A percentile compares a stretch with the other conserved stretches of the same genome.
Conservation (phyloP, 2,113 vertebrate genomes). For the Oxyruncus cristatus region DNA sequence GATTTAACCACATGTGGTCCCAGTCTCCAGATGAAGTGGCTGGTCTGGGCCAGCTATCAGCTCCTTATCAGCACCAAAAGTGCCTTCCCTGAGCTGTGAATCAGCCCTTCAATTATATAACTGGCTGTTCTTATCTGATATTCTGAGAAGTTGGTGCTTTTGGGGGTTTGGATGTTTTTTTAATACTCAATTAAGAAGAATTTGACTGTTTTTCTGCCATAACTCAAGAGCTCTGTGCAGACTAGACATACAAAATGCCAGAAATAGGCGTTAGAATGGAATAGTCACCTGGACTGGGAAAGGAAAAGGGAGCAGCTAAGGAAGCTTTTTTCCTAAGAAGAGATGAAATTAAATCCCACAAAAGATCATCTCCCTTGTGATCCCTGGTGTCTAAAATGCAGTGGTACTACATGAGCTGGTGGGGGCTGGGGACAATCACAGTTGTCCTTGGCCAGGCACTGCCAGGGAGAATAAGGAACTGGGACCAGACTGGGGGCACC, state of each 20-base stretch:
- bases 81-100: neutral
- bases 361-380: neutral
- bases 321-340: neutral
- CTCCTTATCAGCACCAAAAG: neutral
- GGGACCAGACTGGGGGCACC: too few species aligned
- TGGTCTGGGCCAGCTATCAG: neutral
- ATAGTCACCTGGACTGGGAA: neutral
- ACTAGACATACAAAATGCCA: neutral
- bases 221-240: neutral
- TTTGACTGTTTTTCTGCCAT: neutral
- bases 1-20: neutral
- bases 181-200: neutral
- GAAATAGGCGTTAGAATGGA: neutral
- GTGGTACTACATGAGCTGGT: neutral
- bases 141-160: neutral
- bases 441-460: neutral
- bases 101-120: neutral
- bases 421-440: neutral
- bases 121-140: neutral
- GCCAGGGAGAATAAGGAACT: neutral
- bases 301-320: neutral
- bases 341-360: too few species aligned
- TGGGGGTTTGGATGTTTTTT: neutral
- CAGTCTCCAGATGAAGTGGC: accelerated
- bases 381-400: neutral